phyloP scores from a whole-genome alignment of 2,888 invertebrate genomes.

The Aleiodes leptofemur region DNA sequence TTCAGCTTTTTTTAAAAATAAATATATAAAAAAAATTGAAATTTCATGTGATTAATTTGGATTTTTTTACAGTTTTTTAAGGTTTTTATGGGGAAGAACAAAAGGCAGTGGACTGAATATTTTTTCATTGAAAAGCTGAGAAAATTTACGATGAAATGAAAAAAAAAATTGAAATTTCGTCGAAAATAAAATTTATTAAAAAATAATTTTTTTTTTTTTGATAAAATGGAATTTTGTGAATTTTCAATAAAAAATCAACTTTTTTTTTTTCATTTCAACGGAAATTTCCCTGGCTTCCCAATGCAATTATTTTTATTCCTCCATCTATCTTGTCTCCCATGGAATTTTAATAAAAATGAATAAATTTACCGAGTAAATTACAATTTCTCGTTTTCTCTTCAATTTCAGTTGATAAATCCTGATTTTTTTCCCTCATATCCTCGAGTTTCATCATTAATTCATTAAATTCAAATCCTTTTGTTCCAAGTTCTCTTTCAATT shows the following conservation, averaged over 20 bases:
- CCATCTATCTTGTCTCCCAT: neutral
- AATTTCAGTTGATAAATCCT: too few species aligned
- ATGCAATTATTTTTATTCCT: neutral
- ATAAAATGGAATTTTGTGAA: neutral
- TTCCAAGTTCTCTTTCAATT: neutral
- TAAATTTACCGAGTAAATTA: neutral
- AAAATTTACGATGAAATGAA: too few species aligned
- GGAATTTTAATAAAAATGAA: neutral
- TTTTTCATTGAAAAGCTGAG: too few species aligned
- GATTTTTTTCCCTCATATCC: neutral
- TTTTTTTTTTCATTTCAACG: neutral
- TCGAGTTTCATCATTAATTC: slow-evolving; percentile 4
- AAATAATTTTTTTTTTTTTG: too few species aligned
- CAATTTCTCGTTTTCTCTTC: neutral
- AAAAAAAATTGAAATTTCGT: neutral
- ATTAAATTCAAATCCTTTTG: neutral
- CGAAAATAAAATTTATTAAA: neutral
- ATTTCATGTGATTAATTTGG: too few species aligned
- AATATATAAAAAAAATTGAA: neutral
- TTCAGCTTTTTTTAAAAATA: slow-evolving; percentile 49
- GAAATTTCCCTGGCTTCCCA: neutral
- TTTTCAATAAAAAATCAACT: neutral
- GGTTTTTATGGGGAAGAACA: too few species aligned
- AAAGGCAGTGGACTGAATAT: too few species aligned
- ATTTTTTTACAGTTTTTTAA: too few species aligned